phyloP scores from a whole-genome alignment of 2,113 vertebrate species.

The Melanerpes formicivorus region DNA sequence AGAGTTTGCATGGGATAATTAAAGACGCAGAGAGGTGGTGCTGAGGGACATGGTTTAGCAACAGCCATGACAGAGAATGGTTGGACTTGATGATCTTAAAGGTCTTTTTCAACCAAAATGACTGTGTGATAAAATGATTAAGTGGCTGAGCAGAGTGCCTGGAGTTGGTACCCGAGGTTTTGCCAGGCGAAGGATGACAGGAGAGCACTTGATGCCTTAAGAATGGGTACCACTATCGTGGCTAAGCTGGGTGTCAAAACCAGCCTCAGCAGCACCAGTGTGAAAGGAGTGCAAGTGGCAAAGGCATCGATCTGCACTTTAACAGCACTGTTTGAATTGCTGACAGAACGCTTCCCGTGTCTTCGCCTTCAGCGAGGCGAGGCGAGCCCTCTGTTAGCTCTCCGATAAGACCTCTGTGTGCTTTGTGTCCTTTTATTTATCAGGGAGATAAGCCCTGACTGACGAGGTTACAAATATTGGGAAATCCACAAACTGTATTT shows the following conservation, averaged over 20 bases:
- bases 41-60: too few relatives aligned
- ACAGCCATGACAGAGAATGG: too few relatives aligned
- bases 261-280: rapidly evolving
- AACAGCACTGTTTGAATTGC: background rate
- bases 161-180: rapidly evolving
- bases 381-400: background rate
- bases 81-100: too few relatives aligned
- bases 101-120: too few relatives aligned
- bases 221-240: rapidly evolving
- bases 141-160: background rate
- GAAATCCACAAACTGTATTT: constrained; percentile 38
- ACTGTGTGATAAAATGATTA: too few relatives aligned
- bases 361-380: background rate
- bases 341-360: constrained; percentile 39
- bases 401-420: constrained; percentile 44
- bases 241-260: background rate
- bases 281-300: background rate
- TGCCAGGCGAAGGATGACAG: background rate
- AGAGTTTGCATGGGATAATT: background rate
- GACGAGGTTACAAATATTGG: constrained; percentile 60
- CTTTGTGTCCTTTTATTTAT: constrained; percentile 41
- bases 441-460: constrained; percentile 60
- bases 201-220: background rate
- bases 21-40: too few relatives aligned
- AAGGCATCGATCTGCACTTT: background rate